phyloP scores from a whole-genome alignment of 2,797 vertebrate species.

The Acanthopagrus latus region DNA sequence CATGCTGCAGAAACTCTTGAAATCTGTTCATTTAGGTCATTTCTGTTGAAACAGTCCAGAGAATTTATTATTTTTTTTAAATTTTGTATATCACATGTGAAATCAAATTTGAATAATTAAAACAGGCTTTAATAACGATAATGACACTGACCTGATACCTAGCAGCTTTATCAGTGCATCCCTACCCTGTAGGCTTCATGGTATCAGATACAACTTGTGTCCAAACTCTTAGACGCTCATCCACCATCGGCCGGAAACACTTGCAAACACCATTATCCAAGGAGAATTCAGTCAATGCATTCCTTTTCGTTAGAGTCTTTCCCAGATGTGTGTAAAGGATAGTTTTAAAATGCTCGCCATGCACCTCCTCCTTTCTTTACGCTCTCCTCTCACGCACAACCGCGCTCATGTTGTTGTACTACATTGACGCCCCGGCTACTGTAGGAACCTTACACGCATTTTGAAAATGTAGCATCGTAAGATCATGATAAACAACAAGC shows the following conservation, averaged over 20 bases:
- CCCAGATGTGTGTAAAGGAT: slow-evolving; percentile 7
- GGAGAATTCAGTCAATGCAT: slow-evolving; percentile 27
- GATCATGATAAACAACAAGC: slow-evolving; percentile 11
- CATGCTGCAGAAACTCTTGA: neutral
- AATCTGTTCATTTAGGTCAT: neutral
- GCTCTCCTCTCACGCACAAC: neutral
- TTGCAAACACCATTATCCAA: slow-evolving; percentile 2
- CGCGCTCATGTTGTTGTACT: neutral
- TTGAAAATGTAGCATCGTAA: slow-evolving; percentile 51
- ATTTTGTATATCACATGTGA: neutral
- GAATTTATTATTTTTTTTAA: neutral
- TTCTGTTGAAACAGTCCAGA: slow-evolving; percentile 1
- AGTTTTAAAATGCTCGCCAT: neutral
- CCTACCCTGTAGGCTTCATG: neutral
- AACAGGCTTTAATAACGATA: neutral
- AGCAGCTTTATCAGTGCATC: slow-evolving; percentile 4
- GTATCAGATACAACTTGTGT: neutral
- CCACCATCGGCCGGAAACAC: neutral
- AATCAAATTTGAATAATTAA: neutral
- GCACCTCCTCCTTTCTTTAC: neutral
- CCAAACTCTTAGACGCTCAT: slow-evolving; percentile 9
- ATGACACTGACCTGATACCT: neutral
- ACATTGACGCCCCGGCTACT: neutral
- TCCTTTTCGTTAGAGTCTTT: slow-evolving; percentile 23
- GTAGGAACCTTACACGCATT: neutral